phyloP scores from a whole-genome alignment of 2,113 vertebrate genomes.

The Poeciliopsis retropinna region DNA sequence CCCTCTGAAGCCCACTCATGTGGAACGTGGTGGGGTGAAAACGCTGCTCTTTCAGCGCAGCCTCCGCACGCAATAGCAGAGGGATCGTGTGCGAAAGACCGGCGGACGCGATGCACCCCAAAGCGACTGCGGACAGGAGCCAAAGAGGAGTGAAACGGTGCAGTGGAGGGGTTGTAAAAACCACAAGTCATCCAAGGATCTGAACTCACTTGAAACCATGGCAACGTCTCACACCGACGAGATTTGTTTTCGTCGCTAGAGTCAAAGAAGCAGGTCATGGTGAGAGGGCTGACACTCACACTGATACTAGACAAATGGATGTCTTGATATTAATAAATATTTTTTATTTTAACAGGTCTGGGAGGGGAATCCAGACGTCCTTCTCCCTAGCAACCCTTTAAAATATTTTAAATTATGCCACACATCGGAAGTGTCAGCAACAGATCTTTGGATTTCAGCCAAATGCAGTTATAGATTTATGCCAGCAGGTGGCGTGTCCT shows the following conservation, averaged over 20 bases:
- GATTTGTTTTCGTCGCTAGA: conserved; percentile 56
- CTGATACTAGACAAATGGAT: conserved; percentile 8
- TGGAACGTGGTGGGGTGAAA: conserved; percentile 69
- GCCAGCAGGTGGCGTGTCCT: not conserved
- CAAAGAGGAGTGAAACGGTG: conserved; percentile 28
- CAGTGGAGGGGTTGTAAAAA: conserved; percentile 41
- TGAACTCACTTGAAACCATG: conserved; percentile 61
- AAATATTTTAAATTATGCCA: not conserved
- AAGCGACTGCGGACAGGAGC: conserved; percentile 51
- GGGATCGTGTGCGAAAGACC: conserved; percentile 64
- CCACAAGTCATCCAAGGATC: conserved; percentile 50
- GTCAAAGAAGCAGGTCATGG: conserved; percentile 70
- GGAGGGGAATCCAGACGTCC: not conserved
- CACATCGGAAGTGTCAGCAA: not conserved
- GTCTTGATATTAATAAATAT: not conserved
- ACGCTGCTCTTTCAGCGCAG: conserved; percentile 63
- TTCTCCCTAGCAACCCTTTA: not conserved
- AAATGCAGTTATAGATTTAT: not conserved
- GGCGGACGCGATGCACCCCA: conserved; percentile 57
- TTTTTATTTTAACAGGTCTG: not conserved
- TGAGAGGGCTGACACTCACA: conserved; percentile 61
- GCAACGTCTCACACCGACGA: conserved; percentile 66
- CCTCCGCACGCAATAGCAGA: conserved; percentile 76
- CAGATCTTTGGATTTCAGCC: not conserved
- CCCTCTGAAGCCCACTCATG: conserved; percentile 73